A percentile compares a stretch with the other conserved stretches of the same genome.
phyloP scores from a whole-genome alignment of 2,888 invertebrate genomes.

The Corbicula japonica region DNA sequence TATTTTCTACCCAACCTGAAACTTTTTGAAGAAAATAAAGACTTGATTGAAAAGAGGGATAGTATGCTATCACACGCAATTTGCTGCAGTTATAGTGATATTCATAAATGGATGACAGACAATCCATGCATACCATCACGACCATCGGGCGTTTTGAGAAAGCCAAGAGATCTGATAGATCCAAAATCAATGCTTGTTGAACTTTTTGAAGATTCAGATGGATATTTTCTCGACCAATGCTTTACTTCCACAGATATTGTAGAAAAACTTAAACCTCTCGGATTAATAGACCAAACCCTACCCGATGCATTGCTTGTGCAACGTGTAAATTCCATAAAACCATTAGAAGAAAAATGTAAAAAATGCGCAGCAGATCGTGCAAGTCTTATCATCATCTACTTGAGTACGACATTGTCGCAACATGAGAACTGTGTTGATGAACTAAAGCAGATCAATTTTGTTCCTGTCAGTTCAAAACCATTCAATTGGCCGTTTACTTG shows the following conservation, averaged over 20 bases:
- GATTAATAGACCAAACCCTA: slow-evolving; percentile 23
- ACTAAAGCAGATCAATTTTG: slow-evolving; percentile 22
- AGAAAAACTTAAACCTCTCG: slow-evolving; percentile 12
- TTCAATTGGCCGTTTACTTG: slow-evolving; percentile 37
- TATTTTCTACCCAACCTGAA: slow-evolving; percentile 58
- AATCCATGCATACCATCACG: slow-evolving; percentile 51
- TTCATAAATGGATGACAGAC: slow-evolving; percentile 42
- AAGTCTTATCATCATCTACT: too few species aligned
- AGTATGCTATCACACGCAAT: slow-evolving; percentile 32
- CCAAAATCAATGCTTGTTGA: slow-evolving; percentile 9
- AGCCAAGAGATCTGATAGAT: slow-evolving; percentile 39
- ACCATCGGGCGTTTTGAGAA: slow-evolving; percentile 30
- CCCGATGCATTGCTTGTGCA: slow-evolving; percentile 8
- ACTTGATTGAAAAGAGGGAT: slow-evolving; percentile 5
- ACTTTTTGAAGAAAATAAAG: background rate
- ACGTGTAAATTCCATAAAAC: slow-evolving; percentile 10
- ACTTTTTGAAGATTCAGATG: slow-evolving; percentile 29
- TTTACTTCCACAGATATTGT: slow-evolving; percentile 1
- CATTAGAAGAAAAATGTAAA: slow-evolving; percentile 10
- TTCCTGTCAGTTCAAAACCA: slow-evolving; percentile 35
- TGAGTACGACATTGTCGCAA: too few species aligned
- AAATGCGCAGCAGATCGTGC: too few species aligned
- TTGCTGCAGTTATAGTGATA: background rate
- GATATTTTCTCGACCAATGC: slow-evolving; percentile 22
- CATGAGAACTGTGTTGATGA: too few species aligned